Evolutionary conservation across 1,140 invertebrate genomes (phyloP), one percentile per base, ranked within the genome.

Genomic region (Drosophila sp.): DNA sequence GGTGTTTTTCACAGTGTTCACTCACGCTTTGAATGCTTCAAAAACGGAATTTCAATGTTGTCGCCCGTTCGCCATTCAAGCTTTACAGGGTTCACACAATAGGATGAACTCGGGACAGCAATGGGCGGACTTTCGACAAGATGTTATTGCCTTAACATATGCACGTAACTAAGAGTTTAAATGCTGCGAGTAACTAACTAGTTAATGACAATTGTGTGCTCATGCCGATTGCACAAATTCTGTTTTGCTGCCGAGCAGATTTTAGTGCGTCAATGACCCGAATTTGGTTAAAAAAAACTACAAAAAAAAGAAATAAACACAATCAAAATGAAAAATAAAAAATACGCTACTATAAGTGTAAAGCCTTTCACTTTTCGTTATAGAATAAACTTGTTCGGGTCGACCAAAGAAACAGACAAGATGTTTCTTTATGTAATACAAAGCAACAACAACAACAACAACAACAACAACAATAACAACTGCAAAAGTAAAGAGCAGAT

Each of bases 321-420:
- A 36, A 54, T 25, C 16, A 40, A n/a, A n/a, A n/a, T n/a, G n/a
- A n/a, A n/a, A 36, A 32, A 34, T n/a, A 38, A 38, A 16, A 54
- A 50, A 57, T 43, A n/a, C 8, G 45, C 48, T 75, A 59, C 34
- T 64, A 46, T 59, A 50, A 62, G 67, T 62, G 67, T 67, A 46
- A 75, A 66, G 75, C 82, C 82, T 87, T 87, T 87, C 82, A 87
- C 82, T 87, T 87, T 87, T 74, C 38, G 51, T 54, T 76, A 64
- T 82, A 87, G 82, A 87, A 87, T 87, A 87, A 87, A 87, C 82
- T 89, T 76, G 82, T 87, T 87, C 78, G 83, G 27, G 45, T 62
- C 18, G 63, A 51, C 41, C 67, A 59, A 54, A n/a, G 53, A 78
- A 71, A 53, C 43, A 70, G 70, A 54, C 73, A 76, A 81, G 75